Evolutionary conservation across 2,797 vertebrate genomes (phyloP).

Genomic region (Amblyraja radiata): DNA sequence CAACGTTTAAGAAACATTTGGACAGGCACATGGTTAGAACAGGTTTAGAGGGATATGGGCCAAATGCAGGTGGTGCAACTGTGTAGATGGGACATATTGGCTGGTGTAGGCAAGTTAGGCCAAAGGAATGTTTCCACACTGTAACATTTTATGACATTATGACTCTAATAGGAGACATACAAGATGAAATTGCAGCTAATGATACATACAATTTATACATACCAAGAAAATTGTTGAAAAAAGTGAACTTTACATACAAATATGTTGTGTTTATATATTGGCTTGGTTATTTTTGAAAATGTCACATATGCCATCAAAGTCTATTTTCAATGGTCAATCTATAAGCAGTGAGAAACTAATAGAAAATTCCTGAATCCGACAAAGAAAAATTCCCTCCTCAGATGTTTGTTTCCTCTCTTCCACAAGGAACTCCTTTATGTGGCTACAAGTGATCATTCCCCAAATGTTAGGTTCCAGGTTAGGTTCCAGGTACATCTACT

Average conservation of each 20-base stretch:
- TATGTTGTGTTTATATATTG: neutral
- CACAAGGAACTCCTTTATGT: neutral
- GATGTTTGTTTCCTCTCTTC: neutral
- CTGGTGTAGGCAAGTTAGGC: no score
- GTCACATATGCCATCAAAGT: neutral
- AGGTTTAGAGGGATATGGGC: no score
- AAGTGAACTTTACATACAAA: neutral
- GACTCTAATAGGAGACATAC: neutral
- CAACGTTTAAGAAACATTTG: no score
- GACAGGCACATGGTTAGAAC: no score
- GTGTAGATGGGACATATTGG: no score
- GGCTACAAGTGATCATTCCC: neutral
- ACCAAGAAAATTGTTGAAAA: neutral
- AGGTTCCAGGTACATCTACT: no score
- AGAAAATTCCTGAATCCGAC: neutral
- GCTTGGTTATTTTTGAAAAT: neutral
- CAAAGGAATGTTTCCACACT: no score
- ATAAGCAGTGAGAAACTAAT: neutral
- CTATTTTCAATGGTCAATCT: neutral
- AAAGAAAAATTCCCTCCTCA: no score
- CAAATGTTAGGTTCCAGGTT: no score
- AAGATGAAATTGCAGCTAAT: neutral
- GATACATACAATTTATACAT: neutral
- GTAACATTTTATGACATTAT: no score
- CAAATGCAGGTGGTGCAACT: no score